Evolutionary conservation across 2,797 vertebrate species (phyloP).

Genomic region (Platyrinchus mystaceus): DNA sequence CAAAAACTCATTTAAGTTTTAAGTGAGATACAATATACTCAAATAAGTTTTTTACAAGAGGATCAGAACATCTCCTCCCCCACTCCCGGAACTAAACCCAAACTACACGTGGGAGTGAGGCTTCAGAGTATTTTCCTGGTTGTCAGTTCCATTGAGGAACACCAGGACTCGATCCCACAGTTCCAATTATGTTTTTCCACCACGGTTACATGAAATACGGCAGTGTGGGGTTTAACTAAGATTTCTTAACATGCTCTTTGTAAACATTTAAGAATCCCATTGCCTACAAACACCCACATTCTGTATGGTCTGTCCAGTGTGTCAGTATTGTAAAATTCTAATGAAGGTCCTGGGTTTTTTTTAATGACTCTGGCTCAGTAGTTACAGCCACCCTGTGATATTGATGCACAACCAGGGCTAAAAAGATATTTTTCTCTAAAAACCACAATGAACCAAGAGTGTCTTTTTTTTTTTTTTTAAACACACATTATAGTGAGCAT

Average conservation of each 20-base stretch:
- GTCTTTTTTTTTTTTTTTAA: no score
- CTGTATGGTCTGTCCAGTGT: background rate
- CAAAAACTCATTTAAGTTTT: background rate
- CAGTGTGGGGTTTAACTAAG: background rate
- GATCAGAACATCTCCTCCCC: background rate
- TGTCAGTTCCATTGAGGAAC: background rate
- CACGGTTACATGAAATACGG: rapidly evolving
- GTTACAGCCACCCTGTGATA: background rate
- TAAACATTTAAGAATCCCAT: background rate
- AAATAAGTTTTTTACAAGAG: background rate
- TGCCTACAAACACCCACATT: background rate
- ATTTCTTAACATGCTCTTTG: background rate
- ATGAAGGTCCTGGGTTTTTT: background rate
- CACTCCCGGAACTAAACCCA: background rate
- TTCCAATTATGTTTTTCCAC: background rate
- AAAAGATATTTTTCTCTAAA: background rate
- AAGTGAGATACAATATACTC: background rate
- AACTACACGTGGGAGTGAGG: background rate
- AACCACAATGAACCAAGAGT: background rate
- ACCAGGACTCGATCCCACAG: background rate
- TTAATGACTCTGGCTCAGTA: background rate
- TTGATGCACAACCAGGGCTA: rapidly evolving
- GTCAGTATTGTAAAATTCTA: rapidly evolving
- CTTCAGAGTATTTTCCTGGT: background rate
- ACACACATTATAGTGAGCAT: rapidly evolving